phyloP scores from a whole-genome alignment of 2,888 invertebrate species.

The Tigriopus californicus region DNA sequence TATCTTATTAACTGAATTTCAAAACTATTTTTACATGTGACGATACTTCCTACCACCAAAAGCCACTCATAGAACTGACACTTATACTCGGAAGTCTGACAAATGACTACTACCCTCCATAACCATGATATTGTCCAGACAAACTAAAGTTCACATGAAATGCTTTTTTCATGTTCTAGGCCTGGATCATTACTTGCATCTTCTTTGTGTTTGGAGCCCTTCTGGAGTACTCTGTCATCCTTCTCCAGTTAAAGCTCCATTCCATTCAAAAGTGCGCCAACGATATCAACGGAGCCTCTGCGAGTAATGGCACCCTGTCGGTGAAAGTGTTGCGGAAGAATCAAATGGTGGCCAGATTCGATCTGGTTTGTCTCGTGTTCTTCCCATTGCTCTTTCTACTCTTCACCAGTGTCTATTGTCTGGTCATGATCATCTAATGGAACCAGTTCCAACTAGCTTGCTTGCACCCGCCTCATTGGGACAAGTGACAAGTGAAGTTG shows the following conservation, averaged over 20 bases:
- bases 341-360: conserved; percentile 1
- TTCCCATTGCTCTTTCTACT: conserved; percentile 5
- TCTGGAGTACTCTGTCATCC: conserved; percentile 7
- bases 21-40: no score
- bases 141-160: background rate
- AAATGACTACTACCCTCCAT: no score
- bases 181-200: conserved; percentile 6
- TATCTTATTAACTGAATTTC: no score
- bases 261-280: background rate
- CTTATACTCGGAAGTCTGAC: no score
- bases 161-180: background rate
- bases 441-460: background rate
- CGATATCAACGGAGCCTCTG: background rate
- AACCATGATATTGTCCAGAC: no score
- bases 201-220: conserved; percentile 9
- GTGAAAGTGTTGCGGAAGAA: conserved; percentile 3
- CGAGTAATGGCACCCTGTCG: background rate
- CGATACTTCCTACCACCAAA: no score
- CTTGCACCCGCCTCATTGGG: no score
- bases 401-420: background rate
- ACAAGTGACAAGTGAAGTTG: no score
- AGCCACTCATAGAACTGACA: no score
- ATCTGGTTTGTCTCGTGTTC: conserved; percentile 3
- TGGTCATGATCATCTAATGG: background rate
- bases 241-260: conserved; percentile 7